Evolutionary conservation across 2,113 vertebrate species (phyloP), one percentile per base, ranked within the genome.

Genomic region (Gila orcuttii): DNA sequence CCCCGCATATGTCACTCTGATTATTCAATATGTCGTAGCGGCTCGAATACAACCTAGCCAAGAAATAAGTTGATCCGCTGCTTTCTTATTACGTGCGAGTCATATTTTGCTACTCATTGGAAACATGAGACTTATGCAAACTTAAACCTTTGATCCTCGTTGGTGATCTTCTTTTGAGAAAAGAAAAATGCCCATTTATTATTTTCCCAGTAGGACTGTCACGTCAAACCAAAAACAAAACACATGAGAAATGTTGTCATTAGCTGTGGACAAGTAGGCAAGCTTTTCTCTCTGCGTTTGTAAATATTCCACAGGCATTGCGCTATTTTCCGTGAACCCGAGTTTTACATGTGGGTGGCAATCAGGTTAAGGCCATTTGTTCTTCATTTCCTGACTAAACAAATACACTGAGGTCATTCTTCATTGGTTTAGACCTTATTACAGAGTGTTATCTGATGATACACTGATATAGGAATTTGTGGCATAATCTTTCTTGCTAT

Each of bases 71-170:
- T 89, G 87, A 90, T 91, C 88, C 83, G 90, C 90, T 55, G 23
- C 55, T 68, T 79, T 87, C 86, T 89, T 89, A 90, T 88, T 85
- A 89, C 90, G 89, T 84, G 6, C 89, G 89, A 91, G 91, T 93
- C 89, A 90, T 79, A 89, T 93, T 93, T n/a, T 87, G 47, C 89
- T 89, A 89, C 90, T 90, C 78, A 91, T 87, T 92, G 91, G 88
- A 92, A 92, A 91, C 81, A 62, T 86, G 21, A 45, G 87, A 76
- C 69, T 90, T 84, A 86, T 5, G 85, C 88, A 71, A 12, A 59
- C 66, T 84, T 86, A 62, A 88, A 88, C 87, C 89, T 93, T 93
- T 93, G 88, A 94, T 94, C 91, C 91, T 88, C 79, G 87, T 89
- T 89, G 90, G 91, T 89, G 92, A 93, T 89, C 92, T 86, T 36